Percentiles rank a stretch among this genome's conserved stretches.
Evolutionary conservation across 2,797 vertebrate genomes (phyloP).

Genomic region (Podarcis siculus): DNA sequence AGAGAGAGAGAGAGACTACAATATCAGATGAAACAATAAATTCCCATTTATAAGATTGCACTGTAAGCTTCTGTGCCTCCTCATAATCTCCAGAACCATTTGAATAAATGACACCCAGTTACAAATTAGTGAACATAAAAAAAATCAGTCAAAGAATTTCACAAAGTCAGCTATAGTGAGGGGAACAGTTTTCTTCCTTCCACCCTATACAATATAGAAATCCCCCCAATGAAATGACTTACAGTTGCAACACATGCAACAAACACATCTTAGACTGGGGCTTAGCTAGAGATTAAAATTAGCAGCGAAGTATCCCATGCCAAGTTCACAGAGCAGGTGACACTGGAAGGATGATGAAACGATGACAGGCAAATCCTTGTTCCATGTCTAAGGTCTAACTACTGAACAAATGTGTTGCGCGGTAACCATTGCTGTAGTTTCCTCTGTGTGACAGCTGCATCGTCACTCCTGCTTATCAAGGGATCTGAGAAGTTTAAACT

Average conservation of each 20-base stretch:
- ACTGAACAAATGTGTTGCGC: slow-evolving; percentile 22
- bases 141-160: not conserved
- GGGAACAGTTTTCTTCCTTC: not conserved
- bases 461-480: not conserved
- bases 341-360: not conserved
- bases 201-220: not conserved
- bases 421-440: not conserved
- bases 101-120: not conserved
- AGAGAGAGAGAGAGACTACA: no score
- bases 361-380: not conserved
- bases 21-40: no score
- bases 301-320: not conserved
- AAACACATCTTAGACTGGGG: not conserved
- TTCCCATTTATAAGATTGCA: not conserved
- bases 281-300: slow-evolving; percentile 14
- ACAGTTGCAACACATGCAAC: slow-evolving; percentile 4
- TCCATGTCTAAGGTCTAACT: slow-evolving; percentile 17
- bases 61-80: not conserved
- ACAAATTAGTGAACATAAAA: not conserved
- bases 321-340: not conserved
- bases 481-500: not conserved
- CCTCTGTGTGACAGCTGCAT: not conserved
- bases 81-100: not conserved
- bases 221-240: not conserved
- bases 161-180: not conserved